Conservation (phyloP, 2,888 invertebrate genomes). For the Resseliella maxima region DNA sequence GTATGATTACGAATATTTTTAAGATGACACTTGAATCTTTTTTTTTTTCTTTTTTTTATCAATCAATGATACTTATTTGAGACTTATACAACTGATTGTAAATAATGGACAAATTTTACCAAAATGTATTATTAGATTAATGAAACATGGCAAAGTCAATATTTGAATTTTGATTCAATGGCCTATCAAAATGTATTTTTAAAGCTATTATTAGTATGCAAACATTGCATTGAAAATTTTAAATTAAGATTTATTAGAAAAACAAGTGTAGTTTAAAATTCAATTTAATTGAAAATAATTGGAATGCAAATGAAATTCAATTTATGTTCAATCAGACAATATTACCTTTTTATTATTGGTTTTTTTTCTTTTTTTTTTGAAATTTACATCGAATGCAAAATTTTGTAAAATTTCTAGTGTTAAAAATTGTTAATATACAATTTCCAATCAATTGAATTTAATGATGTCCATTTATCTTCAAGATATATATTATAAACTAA, state of each 20-base stretch:
- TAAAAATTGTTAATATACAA: neutral
- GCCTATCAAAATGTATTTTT: too few species aligned
- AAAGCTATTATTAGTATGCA: too few species aligned
- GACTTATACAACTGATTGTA: neutral
- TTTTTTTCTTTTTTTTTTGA: too few species aligned
- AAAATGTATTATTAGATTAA: constrained; percentile 4
- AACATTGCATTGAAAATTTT: too few species aligned
- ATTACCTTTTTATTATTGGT: too few species aligned
- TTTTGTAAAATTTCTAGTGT: neutral
- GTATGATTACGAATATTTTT: neutral
- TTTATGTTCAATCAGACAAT: too few species aligned
- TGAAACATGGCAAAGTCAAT: neutral
- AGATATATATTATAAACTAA: neutral
- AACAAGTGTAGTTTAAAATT: too few species aligned
- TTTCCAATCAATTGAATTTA: neutral
- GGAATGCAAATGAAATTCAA: too few species aligned
- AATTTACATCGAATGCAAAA: too few species aligned
- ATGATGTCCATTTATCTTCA: neutral
- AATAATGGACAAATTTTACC: neutral
- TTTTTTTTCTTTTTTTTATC: neutral
- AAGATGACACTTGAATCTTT: neutral
- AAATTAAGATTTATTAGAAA: too few species aligned
- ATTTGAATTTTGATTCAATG: too few species aligned
- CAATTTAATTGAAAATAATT: too few species aligned
- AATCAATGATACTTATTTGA: neutral